Evolutionary conservation across 1,140 invertebrate genomes (phyloP).

Genomic region (Dolichoris vasculosae): DNA sequence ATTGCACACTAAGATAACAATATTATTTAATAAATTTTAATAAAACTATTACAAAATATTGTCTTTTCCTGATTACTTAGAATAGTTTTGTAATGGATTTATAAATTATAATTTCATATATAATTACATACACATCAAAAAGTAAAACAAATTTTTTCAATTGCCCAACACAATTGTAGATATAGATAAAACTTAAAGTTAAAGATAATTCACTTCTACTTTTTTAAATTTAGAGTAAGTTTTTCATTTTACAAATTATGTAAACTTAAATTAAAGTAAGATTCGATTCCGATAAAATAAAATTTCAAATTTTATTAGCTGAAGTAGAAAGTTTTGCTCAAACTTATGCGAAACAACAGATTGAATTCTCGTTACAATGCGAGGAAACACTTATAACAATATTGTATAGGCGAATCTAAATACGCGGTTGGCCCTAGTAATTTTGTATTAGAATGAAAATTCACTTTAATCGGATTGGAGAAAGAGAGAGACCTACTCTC

Average conservation of each 20-base stretch:
- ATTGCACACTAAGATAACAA: no score
- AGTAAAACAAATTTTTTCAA: background rate
- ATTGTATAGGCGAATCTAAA: background rate
- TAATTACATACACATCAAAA: background rate
- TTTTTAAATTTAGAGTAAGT: background rate
- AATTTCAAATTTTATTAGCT: background rate
- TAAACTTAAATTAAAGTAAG: background rate
- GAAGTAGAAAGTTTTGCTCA: background rate
- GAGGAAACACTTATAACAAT: background rate
- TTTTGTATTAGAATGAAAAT: background rate
- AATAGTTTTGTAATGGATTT: background rate
- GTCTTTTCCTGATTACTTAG: background rate
- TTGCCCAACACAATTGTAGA: background rate
- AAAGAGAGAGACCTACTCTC: background rate
- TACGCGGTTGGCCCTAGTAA: background rate
- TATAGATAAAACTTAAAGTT: background rate
- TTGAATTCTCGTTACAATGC: background rate
- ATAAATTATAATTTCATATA: background rate
- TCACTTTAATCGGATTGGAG: background rate
- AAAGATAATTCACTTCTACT: background rate
- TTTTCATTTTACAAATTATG: slow-evolving; percentile 4
- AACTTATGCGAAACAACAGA: background rate
- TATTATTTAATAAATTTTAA: background rate
- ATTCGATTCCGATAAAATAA: background rate
- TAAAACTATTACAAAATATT: no score